A percentile compares a stretch with the other conserved stretches of the same genome.
Evolutionary conservation across 2,113 vertebrate species (phyloP).

Genomic region (Triplophysa siluroides): DNA sequence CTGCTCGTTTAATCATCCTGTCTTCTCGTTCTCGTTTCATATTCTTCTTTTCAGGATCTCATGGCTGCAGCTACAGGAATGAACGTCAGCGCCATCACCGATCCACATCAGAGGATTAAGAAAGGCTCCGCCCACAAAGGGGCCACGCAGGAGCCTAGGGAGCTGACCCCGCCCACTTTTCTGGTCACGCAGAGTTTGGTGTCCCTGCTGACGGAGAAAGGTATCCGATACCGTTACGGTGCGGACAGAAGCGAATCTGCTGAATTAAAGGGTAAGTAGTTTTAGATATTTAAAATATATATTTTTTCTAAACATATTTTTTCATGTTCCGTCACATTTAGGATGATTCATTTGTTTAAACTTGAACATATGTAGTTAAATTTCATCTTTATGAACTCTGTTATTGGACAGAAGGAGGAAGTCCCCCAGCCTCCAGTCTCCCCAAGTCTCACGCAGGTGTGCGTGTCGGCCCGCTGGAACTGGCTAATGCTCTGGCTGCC

Average conservation of each 20-base stretch:
- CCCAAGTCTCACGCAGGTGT: slow-evolving; percentile 60
- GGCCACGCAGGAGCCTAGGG: slow-evolving; percentile 58
- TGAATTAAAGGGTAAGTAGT: slow-evolving; percentile 66
- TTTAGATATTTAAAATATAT: too few relatives aligned
- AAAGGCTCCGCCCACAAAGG: slow-evolving; percentile 59
- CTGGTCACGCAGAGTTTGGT: slow-evolving; percentile 80
- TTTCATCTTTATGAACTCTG: not conserved
- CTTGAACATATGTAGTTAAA: too few relatives aligned
- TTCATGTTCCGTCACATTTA: too few relatives aligned
- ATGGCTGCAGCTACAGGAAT: slow-evolving; percentile 78
- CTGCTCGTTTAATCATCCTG: slow-evolving; percentile 25
- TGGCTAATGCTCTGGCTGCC: slow-evolving; percentile 79
- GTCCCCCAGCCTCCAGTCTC: slow-evolving; percentile 51
- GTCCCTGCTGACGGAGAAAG: slow-evolving; percentile 76
- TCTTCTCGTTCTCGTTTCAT: not conserved
- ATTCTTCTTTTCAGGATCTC: slow-evolving; percentile 66
- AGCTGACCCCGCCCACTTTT: slow-evolving; percentile 68
- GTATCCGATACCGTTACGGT: slow-evolving; percentile 63
- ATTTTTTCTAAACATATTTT: too few relatives aligned
- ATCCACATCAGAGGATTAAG: slow-evolving; percentile 67
- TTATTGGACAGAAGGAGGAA: slow-evolving; percentile 65
- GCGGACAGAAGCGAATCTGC: slow-evolving; percentile 61
- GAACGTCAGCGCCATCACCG: slow-evolving; percentile 65
- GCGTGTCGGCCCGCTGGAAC: slow-evolving; percentile 75
- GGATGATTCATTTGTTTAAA: not conserved